A percentile compares a stretch with the other conserved stretches of the same genome.
Evolutionary conservation across 2,113 vertebrate genomes (phyloP).

Genomic region (Bubo blakistoni): DNA sequence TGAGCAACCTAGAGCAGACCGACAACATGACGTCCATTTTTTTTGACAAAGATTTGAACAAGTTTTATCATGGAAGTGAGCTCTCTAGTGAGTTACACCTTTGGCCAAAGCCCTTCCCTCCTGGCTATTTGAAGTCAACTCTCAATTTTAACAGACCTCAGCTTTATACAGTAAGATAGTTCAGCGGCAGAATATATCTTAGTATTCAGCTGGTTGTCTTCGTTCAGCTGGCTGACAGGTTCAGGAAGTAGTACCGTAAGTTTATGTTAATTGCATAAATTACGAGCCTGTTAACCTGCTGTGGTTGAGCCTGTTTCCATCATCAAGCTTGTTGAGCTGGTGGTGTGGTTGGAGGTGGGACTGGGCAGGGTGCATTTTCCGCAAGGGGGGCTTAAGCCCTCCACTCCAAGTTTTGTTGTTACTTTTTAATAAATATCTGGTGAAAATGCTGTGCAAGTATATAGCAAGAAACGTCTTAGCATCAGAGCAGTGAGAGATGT

Average conservation of each 20-base stretch:
- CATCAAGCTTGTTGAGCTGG: background rate
- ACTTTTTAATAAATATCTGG: background rate
- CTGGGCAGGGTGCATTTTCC: background rate
- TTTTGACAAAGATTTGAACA: background rate
- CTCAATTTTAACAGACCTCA: background rate
- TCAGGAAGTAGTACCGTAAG: background rate
- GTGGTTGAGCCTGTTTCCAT: background rate
- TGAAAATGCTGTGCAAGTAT: background rate
- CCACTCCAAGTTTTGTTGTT: background rate
- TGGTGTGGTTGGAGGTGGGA: background rate
- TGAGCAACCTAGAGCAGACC: background rate
- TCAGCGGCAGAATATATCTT: background rate
- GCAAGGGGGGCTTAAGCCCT: background rate
- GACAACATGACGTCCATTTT: background rate
- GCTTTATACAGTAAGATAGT: background rate
- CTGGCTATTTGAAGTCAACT: background rate
- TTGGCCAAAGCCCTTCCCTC: background rate
- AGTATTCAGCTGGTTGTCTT: background rate
- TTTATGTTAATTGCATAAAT: constrained; percentile 17
- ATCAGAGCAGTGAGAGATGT: background rate
- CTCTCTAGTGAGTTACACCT: background rate
- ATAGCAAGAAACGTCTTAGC: background rate
- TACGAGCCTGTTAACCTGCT: constrained; percentile 1
- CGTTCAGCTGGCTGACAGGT: constrained; percentile 12
- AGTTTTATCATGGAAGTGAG: background rate